Evolutionary conservation across 2,888 invertebrate genomes (phyloP), one percentile per base, ranked within the genome.

Genomic region (Ferdinandea cuprea): DNA sequence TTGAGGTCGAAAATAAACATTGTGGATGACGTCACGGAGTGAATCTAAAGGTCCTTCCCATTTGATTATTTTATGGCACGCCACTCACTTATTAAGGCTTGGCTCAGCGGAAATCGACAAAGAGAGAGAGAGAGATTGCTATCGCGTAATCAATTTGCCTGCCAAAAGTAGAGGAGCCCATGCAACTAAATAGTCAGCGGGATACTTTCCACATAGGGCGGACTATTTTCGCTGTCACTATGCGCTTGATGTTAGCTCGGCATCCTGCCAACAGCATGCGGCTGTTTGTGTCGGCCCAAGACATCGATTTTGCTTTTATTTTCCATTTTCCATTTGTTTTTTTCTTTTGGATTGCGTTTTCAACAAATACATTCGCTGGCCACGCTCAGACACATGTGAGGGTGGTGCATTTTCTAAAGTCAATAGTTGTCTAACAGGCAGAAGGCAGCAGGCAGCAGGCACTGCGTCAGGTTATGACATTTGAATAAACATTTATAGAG

Each of bases 21-120:
- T 25, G 5, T n/a, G n/a, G n/a, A n/a, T n/a, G n/a, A n/a, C n/a
- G n/a, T n/a, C n/a, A n/a, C 32, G 44, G 8, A 40, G 69, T 32
- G 17, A 25, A 21, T 52, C 9, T 19, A 56, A 25, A 19, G n/a
- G n/a, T 32, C 15, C 19, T 28, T 30, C 8, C 11, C 21, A 58
- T 63, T 73, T 54, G 65, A 59, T 81, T 66, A 35, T 71, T 66
- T 56, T 35, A 76, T 15, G 59, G 48, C 61, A 72, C 71, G 81
- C 66, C 76, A 81, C 52, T 71, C 54, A 72, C 65, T 72, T 66
- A 66, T 68, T 66, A 76, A 59, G 74, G 52, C 66, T 32, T 30
- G 32, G 50, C 48, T 40, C 25, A 28, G 11, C 32, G 21, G 15
- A 15, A 63, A 25, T 15, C 50, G 28, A n/a, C n/a, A n/a, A n/a